These are phyloP conservation scores for Coregonus ussuriensis DNA, from an alignment of 2,797 vertebrate species.

Conservation along the genomic window DNA sequence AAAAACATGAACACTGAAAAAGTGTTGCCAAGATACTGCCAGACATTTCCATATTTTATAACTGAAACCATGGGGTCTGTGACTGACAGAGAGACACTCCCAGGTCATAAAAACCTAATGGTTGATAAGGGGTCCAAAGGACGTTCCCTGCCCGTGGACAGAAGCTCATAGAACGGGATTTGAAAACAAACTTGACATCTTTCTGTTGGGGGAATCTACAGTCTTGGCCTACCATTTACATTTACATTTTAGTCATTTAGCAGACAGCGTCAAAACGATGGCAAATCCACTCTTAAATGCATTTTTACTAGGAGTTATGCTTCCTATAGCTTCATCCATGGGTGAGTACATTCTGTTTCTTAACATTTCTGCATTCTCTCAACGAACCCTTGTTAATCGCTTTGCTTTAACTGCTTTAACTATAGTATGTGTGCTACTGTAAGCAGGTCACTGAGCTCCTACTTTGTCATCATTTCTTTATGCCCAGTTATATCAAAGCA, in stretches of 20 bases:
- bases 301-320: slow-evolving; percentile 25
- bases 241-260: no score
- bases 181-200: not conserved
- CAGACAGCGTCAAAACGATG: slow-evolving; percentile 23
- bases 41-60: slow-evolving; percentile 40
- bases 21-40: slow-evolving; percentile 14
- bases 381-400: not conserved
- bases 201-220: not conserved
- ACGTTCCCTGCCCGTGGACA: not conserved
- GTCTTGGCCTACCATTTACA: not conserved
- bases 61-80: slow-evolving; percentile 40
- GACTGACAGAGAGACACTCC: not conserved
- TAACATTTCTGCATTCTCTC: not conserved
- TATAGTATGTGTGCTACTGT: not conserved
- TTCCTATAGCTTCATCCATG: not conserved
- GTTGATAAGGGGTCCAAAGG: slow-evolving; percentile 2
- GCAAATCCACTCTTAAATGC: slow-evolving; percentile 9
- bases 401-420: not conserved
- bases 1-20: not conserved
- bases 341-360: slow-evolving; percentile 31
- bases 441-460: not conserved
- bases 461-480: no score
- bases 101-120: not conserved
- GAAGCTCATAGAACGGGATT: not conserved
- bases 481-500: no score